Evolutionary conservation across 2,113 vertebrate genomes (phyloP).

Genomic region (Puffinus mauretanicus): DNA sequence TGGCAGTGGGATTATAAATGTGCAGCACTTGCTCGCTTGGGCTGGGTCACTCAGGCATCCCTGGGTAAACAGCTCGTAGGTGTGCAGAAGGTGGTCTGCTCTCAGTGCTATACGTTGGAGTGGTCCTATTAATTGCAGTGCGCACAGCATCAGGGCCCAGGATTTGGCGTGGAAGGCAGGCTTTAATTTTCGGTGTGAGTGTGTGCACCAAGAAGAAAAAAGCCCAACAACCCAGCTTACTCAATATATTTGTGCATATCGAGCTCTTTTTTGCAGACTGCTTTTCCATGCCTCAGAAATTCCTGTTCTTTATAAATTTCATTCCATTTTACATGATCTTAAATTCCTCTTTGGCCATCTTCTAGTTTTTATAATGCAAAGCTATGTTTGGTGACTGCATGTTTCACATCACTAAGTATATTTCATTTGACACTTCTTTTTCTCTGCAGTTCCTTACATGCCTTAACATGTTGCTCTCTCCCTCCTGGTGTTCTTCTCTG

Average conservation of each 20-base stretch:
- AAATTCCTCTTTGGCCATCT: constrained; percentile 33
- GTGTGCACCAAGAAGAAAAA: background rate
- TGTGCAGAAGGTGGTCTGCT: background rate
- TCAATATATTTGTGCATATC: background rate
- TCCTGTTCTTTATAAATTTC: constrained; percentile 23
- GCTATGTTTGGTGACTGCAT: constrained; percentile 9
- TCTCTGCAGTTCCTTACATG: constrained; percentile 10
- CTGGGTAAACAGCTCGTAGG: background rate
- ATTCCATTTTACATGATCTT: constrained; percentile 54
- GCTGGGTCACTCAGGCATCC: background rate
- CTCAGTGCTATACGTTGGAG: background rate
- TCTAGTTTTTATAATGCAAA: constrained; percentile 40
- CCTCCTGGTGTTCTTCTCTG: constrained; percentile 30
- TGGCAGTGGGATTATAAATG: background rate
- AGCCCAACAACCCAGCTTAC: accelerated
- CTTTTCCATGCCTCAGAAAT: constrained; percentile 49
- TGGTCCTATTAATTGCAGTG: background rate
- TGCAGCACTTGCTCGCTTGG: accelerated
- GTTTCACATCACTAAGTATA: constrained; percentile 59
- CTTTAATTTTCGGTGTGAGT: background rate
- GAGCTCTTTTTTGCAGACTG: background rate
- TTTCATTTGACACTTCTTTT: constrained; percentile 59
- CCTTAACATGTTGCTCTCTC: constrained; percentile 35
- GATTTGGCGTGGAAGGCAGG: background rate
- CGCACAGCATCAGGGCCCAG: background rate